phyloP scores from a whole-genome alignment of 2,888 invertebrate species.

The Calliopum simillimum region DNA sequence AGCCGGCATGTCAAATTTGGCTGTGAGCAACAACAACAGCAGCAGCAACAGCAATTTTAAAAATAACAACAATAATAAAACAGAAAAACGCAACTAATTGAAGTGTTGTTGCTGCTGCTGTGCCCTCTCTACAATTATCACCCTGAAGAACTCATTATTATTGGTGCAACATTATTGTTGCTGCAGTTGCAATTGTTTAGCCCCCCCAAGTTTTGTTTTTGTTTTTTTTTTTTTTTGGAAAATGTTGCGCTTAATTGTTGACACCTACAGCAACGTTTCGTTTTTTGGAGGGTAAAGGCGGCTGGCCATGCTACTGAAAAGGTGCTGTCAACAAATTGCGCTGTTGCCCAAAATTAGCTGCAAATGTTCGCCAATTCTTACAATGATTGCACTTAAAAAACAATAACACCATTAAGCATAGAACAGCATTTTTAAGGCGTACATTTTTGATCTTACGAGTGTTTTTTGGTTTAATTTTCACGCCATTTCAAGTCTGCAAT shows the following conservation, averaged over 20 bases:
- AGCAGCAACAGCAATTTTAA: no score
- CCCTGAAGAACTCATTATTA: not conserved
- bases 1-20: not conserved
- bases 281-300: slow-evolving; percentile 3
- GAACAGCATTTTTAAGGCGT: no score
- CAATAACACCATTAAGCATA: no score
- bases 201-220: no score
- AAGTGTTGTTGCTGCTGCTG: not conserved
- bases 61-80: no score
- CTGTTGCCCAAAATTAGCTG: no score
- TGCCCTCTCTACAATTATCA: slow-evolving; percentile 9
- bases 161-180: not conserved
- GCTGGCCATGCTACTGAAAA: not conserved
- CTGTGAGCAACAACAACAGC: no score
- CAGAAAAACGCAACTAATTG: not conserved
- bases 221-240: not conserved
- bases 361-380: no score
- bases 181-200: not conserved
- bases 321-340: no score
- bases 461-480: not conserved
- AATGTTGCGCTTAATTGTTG: slow-evolving; percentile 27
- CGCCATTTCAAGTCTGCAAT: not conserved
- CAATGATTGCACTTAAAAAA: no score
- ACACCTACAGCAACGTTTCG: no score
- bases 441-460: no score